Base-by-base conservation (phyloP, 2,113 vertebrate genomes). In the Gnathonemus echidnorhynchus region DNA sequence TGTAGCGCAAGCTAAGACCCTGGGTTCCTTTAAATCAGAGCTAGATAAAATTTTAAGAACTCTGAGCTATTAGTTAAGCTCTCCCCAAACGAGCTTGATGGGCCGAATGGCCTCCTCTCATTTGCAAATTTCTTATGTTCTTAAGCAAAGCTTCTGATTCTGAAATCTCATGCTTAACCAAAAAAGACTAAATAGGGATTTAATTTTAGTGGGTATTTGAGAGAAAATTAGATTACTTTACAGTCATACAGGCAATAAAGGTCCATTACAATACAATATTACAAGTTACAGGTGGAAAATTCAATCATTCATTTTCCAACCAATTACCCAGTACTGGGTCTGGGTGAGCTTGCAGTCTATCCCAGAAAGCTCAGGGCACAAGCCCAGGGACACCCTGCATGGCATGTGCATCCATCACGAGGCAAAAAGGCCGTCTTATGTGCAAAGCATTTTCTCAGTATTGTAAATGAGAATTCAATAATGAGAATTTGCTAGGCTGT, bases 381-480 rank as follows among this genome's bases (percentile, higher is more conserved):
- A 39, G 70, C 31, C 70, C 27, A 39, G 74, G 17, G 5, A 80
- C 74, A 19, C 74, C 74, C 74, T 80, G 31, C 35, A 42, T 80
- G 74, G 15, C 35, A 21, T 17, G 5, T 80, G 74, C 31, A 42
- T 80, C 31, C 70, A 77, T 77, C 74, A 39, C 74, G 42, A 42
- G 74, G 5, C 74, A 80, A 80, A 39, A 80, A 80, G 31, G 17
- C 35, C 13, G 0, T 80, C 74, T 80, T 42, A 80, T 39, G 62
- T 70, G 62, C 62, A 31, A 70, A 70, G 62, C n/a, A 70, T 70
- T 70, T 70, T 84, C 80, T 84, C 80, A 84, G 80, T 46, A 24
- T 84, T 31, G 74, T 42, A 80, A 80, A 80, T 80, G 74, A 80
- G 74, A 42, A 70, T 70, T 70, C 62, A 70, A 70, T 70, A 70